phyloP scores from a whole-genome alignment of 2,113 vertebrate genomes.

The Ctenodactylus gundi region DNA sequence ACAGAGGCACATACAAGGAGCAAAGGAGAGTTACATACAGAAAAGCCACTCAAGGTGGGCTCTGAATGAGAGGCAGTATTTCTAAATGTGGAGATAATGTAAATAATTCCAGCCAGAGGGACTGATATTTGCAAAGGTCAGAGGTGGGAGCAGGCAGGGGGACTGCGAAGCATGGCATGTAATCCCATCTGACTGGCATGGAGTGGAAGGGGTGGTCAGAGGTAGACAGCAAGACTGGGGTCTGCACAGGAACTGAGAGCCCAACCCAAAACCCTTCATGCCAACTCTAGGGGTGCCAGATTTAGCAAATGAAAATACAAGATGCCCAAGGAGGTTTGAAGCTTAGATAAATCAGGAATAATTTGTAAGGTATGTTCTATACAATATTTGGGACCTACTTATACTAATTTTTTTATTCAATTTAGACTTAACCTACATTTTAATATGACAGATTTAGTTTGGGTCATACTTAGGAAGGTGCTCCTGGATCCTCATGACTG shows the following conservation, averaged over 20 bases:
- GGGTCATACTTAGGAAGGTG: not conserved
- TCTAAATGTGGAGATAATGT: not conserved
- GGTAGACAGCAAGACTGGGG: not conserved
- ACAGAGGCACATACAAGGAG: not conserved
- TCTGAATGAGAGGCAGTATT: not conserved
- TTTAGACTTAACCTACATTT: not conserved
- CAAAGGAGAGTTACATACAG: not conserved
- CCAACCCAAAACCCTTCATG: not conserved
- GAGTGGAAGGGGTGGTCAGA: not conserved
- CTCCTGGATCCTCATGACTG: not conserved
- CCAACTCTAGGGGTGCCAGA: not conserved
- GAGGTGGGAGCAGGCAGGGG: not conserved
- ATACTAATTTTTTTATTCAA: not conserved
- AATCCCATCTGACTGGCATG: not conserved
- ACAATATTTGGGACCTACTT: not conserved
- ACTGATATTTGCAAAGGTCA: not conserved
- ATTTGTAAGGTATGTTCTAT: not conserved
- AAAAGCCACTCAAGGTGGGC: not conserved
- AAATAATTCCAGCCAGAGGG: not conserved
- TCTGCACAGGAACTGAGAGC: not conserved
- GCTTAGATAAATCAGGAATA: not conserved
- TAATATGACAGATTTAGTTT: not conserved
- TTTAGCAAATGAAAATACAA: not conserved
- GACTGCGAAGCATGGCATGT: not conserved
- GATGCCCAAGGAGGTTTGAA: not conserved